A percentile compares a stretch with the other conserved stretches of the same genome.
Evolutionary conservation across 2,888 invertebrate species (phyloP).

Genomic region (Cephus pulcher): DNA sequence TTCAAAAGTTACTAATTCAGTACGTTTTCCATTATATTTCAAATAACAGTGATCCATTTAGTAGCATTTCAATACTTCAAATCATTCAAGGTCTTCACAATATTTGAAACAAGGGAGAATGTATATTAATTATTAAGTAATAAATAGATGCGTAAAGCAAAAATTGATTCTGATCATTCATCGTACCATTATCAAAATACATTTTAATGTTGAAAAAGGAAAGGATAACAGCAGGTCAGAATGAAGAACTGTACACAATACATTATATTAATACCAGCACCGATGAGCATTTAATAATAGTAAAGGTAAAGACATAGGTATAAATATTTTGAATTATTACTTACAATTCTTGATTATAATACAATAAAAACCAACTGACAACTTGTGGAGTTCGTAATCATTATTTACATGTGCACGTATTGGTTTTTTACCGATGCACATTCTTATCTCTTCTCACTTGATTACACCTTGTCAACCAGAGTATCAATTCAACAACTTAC

Average conservation of each 20-base stretch:
- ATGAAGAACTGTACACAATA: not conserved
- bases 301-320: slow-evolving; percentile 44
- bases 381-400: not conserved
- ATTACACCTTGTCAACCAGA: not conserved
- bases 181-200: not conserved
- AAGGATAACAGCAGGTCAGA: not conserved
- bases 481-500: not conserved
- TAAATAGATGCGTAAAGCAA: slow-evolving; percentile 11
- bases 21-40: not conserved
- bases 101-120: not conserved
- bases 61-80: not conserved
- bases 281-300: slow-evolving; percentile 63
- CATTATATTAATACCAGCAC: slow-evolving; percentile 55
- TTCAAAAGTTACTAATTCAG: not conserved
- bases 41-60: not conserved
- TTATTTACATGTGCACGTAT: not conserved
- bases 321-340: slow-evolving; percentile 51
- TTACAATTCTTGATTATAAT: slow-evolving; percentile 45
- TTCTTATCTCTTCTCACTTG: not conserved
- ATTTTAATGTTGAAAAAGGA: not conserved
- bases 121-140: slow-evolving; percentile 20
- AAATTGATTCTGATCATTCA: not conserved
- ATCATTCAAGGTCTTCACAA: not conserved
- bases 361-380: slow-evolving; percentile 34
- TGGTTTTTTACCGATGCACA: not conserved